Evolutionary conservation across 2,888 invertebrate species (phyloP), one percentile per base, ranked within the genome.

Genomic region (Merodon equestris): DNA sequence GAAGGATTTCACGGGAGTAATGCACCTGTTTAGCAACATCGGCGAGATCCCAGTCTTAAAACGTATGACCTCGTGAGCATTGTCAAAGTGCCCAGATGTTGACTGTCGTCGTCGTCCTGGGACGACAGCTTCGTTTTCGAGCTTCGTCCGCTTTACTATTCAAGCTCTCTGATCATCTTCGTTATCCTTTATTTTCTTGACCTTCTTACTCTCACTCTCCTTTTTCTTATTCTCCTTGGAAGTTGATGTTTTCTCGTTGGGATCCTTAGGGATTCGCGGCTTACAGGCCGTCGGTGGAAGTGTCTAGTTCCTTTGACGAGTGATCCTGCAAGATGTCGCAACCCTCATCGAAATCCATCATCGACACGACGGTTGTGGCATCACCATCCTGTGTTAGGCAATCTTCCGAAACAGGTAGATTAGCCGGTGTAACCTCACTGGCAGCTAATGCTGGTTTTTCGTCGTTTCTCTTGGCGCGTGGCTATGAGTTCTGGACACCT

Each of bases 401-500:
- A 89, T 95, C 95, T 89, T 95, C 95, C 14, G 95, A 95, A 14
- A 95, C 94, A 1, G 95, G 95, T 82, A 95, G 88, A 44, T 87
- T 86, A 3, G 88, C 86, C 64, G 91, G 89, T 42, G 91, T 85
- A 18, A 85, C 85, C 76, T 90, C 82, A 83, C 90, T 85, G 47
- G 85, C 85, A 1, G 84, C 82, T 48, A 84, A 83, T 27, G 91
- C 86, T 61, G 87, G 87, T 15, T 86, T 88, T 66, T 90, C 89
- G 86, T 95, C 95, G 82, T 94, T 94, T 86, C 95, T 95, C 84
- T 95, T 95, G 70, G 91, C 91, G 58, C 95, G 90, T 9, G 94
- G 95, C 87, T 96, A 96, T 83, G 95, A 12, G 95, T 95, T 86
- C 95, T 95, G 0, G 94, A 94, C 17, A 95, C 95, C 89, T 95